Percentiles rank a stretch among this genome's conserved stretches.
phyloP scores from a whole-genome alignment of 2,113 vertebrate species.

The Sprattus sprattus region DNA sequence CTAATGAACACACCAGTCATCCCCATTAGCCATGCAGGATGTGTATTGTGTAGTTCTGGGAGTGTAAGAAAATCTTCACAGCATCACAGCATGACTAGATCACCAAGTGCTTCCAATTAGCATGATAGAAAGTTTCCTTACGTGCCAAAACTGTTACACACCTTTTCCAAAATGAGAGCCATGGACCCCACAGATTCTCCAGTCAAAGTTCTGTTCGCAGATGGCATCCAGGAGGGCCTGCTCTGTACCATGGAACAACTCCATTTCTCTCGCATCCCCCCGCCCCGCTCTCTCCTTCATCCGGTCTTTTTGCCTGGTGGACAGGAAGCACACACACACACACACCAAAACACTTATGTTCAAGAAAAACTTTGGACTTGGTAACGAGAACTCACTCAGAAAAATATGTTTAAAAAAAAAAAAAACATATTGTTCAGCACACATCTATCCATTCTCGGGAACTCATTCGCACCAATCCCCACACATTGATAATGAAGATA shows the following conservation, averaged over 20 bases:
- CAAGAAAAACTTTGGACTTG: too few relatives aligned
- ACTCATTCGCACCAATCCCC: too few relatives aligned
- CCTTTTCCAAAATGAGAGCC: slow-evolving; percentile 78
- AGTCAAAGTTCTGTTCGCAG: slow-evolving; percentile 82
- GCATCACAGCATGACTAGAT: too few relatives aligned
- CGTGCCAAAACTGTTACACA: slow-evolving; percentile 49
- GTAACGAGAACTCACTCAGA: background rate
- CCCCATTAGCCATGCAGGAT: too few relatives aligned
- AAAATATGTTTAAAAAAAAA: background rate
- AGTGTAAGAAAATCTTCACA: too few relatives aligned
- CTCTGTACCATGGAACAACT: slow-evolving; percentile 76
- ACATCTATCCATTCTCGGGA: too few relatives aligned
- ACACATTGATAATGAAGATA: background rate
- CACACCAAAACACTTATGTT: too few relatives aligned
- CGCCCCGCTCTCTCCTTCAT: slow-evolving; percentile 70
- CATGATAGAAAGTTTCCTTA: too few relatives aligned
- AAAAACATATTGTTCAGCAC: too few relatives aligned
- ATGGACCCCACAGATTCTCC: slow-evolving; percentile 75
- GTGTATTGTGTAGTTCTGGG: too few relatives aligned
- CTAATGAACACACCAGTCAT: too few relatives aligned
- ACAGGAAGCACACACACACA: slow-evolving; percentile 38
- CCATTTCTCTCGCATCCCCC: slow-evolving; percentile 59
- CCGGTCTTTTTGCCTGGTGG: slow-evolving; percentile 77
- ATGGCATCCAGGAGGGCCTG: slow-evolving; percentile 58
- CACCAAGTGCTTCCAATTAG: too few relatives aligned